These are phyloP conservation scores for Athrips mouffetella DNA, from an alignment of 2,888 invertebrate genomes.

Conservation along the genomic window DNA sequence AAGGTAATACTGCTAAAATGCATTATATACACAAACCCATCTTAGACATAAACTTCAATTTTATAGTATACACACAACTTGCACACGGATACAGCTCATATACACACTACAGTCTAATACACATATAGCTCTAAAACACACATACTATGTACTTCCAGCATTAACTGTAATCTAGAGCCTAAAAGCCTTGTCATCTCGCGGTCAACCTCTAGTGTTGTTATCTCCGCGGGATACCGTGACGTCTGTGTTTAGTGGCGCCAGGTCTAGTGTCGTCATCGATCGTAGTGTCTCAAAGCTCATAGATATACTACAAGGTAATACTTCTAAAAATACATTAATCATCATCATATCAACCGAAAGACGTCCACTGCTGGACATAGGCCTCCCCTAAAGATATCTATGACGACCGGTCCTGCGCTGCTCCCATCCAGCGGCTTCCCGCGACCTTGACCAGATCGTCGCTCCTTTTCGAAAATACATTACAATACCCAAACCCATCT, in stretches of 20 bases:
- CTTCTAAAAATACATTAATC: too few relatives aligned
- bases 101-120: too few relatives aligned
- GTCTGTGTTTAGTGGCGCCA: constrained; percentile 82
- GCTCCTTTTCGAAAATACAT: too few relatives aligned
- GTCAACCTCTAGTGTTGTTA: constrained; percentile 85
- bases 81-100: not conserved
- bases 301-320: constrained; percentile 62
- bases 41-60: not conserved
- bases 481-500: not conserved
- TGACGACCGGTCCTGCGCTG: too few relatives aligned
- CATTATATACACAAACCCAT: not conserved
- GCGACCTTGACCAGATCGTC: too few relatives aligned
- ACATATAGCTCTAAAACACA: too few relatives aligned
- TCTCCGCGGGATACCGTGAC: constrained; percentile 83
- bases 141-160: too few relatives aligned
- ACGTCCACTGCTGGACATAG: too few relatives aligned
- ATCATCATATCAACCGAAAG: too few relatives aligned
- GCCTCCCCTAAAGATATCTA: too few relatives aligned
- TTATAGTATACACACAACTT: not conserved
- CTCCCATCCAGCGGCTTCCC: too few relatives aligned
- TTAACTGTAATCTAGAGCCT: not conserved
- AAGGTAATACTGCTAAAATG: constrained; percentile 47
- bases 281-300: constrained; percentile 80
- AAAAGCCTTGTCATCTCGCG: constrained; percentile 80
- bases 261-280: constrained; percentile 79